Conservation (phyloP, 1,140 invertebrate species). For the Drosophila prosaltans region DNA sequence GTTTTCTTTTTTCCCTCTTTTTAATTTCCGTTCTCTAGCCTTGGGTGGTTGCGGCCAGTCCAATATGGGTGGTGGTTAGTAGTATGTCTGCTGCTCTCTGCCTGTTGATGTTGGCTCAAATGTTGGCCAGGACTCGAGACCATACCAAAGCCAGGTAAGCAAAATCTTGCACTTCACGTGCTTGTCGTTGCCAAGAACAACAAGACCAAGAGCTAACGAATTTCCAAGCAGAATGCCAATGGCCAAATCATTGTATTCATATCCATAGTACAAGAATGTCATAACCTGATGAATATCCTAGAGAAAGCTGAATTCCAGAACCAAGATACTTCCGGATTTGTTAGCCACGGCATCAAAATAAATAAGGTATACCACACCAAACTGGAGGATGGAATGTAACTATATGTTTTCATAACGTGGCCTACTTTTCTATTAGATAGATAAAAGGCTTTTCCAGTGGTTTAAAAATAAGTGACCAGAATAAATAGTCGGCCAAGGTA, state of each 20-base stretch:
- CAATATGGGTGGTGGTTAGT: constrained; percentile 2
- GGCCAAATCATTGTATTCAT: constrained; percentile 52
- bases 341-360: constrained; percentile 39
- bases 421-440: background rate
- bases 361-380: too few species aligned
- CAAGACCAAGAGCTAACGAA: constrained; percentile 57
- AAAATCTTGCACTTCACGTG: constrained; percentile 56
- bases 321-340: constrained; percentile 36
- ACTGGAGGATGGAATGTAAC: background rate
- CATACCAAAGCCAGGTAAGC: constrained; percentile 10
- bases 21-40: constrained; percentile 73
- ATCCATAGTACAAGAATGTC: constrained; percentile 31
- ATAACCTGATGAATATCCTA: constrained; percentile 54
- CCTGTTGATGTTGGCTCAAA: constrained; percentile 51
- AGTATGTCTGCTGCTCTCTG: constrained; percentile 17
- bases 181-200: constrained; percentile 71
- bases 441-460: background rate
- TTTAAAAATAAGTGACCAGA: constrained; percentile 2
- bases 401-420: background rate
- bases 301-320: constrained; percentile 50
- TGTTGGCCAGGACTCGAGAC: constrained; percentile 36
- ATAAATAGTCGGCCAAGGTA: background rate
- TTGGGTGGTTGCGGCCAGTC: constrained; percentile 46
- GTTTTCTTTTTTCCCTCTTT: constrained; percentile 77
- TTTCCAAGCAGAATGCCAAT: constrained; percentile 65